Evolutionary conservation across 2,888 invertebrate genomes (phyloP), one percentile per base, ranked within the genome.

Genomic region (Ormyrus pomaceus): DNA sequence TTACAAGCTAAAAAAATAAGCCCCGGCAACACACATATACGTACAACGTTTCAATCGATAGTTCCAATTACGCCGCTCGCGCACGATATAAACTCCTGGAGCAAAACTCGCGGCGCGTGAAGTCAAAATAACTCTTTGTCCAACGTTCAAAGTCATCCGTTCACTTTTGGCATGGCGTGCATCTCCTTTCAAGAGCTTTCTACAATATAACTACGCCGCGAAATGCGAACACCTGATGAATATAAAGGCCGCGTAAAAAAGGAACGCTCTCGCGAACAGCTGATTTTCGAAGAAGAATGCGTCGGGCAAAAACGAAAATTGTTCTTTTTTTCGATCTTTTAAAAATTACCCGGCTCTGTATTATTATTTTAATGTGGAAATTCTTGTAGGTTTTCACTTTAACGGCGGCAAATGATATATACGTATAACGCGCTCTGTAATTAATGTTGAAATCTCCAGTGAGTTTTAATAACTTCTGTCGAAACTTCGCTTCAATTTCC

Each of bases 81-180:
- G 34, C 34, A 4, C 34, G 34, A 34, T 34, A 34, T 34, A 34
- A 34, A 34, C 34, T 34, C 34, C 34, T 2, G 34, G 34, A 4
- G 34, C 34, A 34, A 34, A 34, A 34, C 34, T 34, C n/a, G 10
- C 6, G 5, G 45, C 19, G 9, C 34, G 13, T 59, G 48, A 34
- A 34, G 55, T 71, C 71, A 73, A 73, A 80, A 77, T 70, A 64
- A 55, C 46, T 62, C 72, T 73, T 77, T 77, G 73, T 64, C 73
- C 73, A 68, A 77, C 45, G 56, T 73, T 80, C 77, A 64, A 77
- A 80, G 69, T 77, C 65, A 77, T 74, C 77, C 77, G 59, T 80
- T 80, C 77, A 77, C 77, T 77, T 77, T 80, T 64, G 66, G 64
- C 74, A 74, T 66, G 77, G 61, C 50, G 66, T 62, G 72, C 64